A percentile compares a stretch with the other conserved stretches of the same genome.
These are phyloP conservation scores for Pogonomyrmex barbatus DNA, from an alignment of 1,140 invertebrate genomes.

Conservation along the genomic window DNA sequence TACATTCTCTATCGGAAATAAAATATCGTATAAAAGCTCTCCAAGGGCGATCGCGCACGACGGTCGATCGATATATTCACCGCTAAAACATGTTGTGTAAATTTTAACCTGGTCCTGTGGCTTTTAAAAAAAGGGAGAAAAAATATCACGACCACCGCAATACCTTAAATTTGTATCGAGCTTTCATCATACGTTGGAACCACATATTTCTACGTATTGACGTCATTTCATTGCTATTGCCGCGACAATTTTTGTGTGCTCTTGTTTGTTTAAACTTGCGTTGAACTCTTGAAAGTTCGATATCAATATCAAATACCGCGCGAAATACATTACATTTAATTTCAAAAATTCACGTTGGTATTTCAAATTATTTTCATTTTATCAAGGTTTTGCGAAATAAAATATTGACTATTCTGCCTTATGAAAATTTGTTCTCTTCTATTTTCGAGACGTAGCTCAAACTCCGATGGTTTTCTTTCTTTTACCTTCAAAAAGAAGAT, in stretches of 20 bases:
- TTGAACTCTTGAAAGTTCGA: conserved; percentile 21
- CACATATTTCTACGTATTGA: conserved; percentile 48
- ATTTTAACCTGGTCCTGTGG: conserved; percentile 67
- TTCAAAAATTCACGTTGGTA: background rate
- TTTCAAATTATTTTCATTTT: conserved; percentile 29
- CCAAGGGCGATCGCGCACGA: conserved; percentile 42
- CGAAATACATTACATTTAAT: conserved; percentile 51
- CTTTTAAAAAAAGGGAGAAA: conserved; percentile 17
- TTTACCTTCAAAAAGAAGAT: conserved; percentile 5
- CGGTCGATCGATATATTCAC: conserved; percentile 69
- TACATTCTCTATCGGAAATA: conserved; percentile 73
- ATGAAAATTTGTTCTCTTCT: conserved; percentile 15
- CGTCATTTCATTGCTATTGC: conserved; percentile 38
- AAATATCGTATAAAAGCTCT: conserved; percentile 61
- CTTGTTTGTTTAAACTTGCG: conserved; percentile 27
- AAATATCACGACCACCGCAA: conserved; percentile 33
- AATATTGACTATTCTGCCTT: conserved; percentile 21
- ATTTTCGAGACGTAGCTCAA: background rate
- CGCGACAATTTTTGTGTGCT: conserved; percentile 16
- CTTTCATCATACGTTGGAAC: conserved; percentile 46
- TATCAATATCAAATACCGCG: background rate
- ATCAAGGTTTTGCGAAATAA: conserved; percentile 6
- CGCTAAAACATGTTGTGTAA: conserved; percentile 72
- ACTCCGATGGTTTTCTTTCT: background rate
- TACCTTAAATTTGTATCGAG: conserved; percentile 70